These are phyloP conservation scores for Aulostomus chinensis DNA, from an alignment of 2,797 vertebrate species.

Conservation along the genomic window DNA sequence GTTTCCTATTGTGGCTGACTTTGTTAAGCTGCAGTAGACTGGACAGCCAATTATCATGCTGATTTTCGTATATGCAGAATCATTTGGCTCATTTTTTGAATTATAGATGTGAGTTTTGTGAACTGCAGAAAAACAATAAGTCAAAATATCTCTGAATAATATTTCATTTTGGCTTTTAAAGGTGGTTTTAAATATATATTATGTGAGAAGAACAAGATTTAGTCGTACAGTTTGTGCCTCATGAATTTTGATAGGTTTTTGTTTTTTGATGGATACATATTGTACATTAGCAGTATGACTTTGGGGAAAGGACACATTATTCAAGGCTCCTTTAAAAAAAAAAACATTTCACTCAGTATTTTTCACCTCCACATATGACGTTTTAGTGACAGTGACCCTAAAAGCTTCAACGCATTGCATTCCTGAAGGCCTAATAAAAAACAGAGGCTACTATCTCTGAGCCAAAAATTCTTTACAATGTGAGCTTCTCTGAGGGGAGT, in stretches of 20 bases:
- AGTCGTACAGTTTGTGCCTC: too few species aligned
- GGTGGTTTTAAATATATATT: too few species aligned
- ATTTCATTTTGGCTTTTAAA: too few species aligned
- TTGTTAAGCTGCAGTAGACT: conserved; percentile 44
- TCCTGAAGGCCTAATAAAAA: conserved; percentile 47
- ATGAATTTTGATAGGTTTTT: too few species aligned
- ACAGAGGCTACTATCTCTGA: conserved; percentile 52
- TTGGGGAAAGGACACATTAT: conserved; percentile 14
- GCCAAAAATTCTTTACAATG: conserved; percentile 60
- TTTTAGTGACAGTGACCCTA: conserved; percentile 21
- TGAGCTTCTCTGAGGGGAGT: conserved; percentile 36
- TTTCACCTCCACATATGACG: conserved; percentile 21
- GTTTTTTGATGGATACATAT: too few species aligned
- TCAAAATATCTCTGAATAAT: too few species aligned
- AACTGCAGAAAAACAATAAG: too few species aligned
- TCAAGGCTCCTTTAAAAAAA: background rate
- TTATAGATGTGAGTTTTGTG: too few species aligned
- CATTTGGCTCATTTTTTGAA: background rate
- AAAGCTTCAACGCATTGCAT: conserved; percentile 20
- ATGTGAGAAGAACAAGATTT: too few species aligned
- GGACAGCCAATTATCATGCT: too few species aligned
- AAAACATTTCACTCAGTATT: background rate
- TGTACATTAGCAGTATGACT: conserved; percentile 12
- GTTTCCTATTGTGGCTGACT: conserved; percentile 48
- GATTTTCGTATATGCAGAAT: background rate